Base-by-base conservation (phyloP, 2,113 vertebrate genomes). In the Phrynosoma platyrhinos region DNA sequence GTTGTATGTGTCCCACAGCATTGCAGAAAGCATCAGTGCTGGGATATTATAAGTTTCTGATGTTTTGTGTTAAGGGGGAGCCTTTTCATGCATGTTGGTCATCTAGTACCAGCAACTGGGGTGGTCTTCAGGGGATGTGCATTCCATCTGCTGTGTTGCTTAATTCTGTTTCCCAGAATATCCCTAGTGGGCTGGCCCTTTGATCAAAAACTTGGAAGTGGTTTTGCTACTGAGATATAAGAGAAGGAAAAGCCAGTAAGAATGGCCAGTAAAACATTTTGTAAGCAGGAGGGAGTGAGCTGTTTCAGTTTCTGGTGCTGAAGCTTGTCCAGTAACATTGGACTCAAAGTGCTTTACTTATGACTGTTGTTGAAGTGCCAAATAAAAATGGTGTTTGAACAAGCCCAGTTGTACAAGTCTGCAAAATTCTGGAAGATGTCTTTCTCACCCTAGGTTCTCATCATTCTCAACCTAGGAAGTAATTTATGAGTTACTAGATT, bases 341-440 rank as follows among this genome's bases (percentile, higher is more conserved):
- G 86, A 78, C 90, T 91, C 90, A 83, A 84, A 92, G 92, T 76
- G 13, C 88, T 88, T 30, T 69, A 40, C 9, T 86, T 89, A 92
- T 91, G 89, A 88, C 93, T 92, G 68, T 81, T 14, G 89, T 94
- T 92, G 88, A 89, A 90, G 89, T 90, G 80, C 90, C 92, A 87
- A 79, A 90, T 92, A 84, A 88, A 90, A 30, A 68, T 21, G 42
- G 13, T 93, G 72, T 32, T 85, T 76, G 47, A 32, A 84, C 83
- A 69, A 83, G 72, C 88, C 77, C 82, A 47, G 76, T 66, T 89
- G 84, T 87, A 85, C 25, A 52, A 87, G 55, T 18, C 20, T 64
- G 4, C 27, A n/a, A 20, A 75, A 3, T 89, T 90, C 71, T 32
- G 74, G 80, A 90, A 81, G 74, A 71, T 82, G 64, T 4, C 87